Percentiles rank a stretch among this genome's conserved stretches.
Evolutionary conservation across 1,140 invertebrate species (phyloP).

Genomic region (Procambarus clarkii): DNA sequence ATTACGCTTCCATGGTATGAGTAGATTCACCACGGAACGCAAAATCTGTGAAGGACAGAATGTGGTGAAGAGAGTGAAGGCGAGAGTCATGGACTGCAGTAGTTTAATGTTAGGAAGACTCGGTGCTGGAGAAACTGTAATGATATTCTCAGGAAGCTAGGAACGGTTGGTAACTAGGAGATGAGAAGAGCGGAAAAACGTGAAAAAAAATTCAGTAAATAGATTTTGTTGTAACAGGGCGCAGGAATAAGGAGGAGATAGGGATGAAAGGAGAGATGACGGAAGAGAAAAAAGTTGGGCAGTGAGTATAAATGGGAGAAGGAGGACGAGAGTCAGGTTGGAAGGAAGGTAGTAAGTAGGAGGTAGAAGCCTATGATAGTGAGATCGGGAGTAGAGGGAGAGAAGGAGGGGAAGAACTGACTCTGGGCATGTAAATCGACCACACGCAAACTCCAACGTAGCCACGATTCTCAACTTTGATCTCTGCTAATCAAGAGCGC

Average conservation of each 20-base stretch:
- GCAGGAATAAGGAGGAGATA: background rate
- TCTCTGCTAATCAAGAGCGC: conserved; percentile 39
- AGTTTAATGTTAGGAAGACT: too few species aligned
- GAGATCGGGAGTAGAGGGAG: background rate
- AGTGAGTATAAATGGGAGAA: conserved; percentile 1
- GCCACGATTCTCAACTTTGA: conserved; percentile 20
- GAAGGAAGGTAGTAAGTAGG: background rate
- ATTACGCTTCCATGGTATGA: too few species aligned
- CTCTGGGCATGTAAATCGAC: background rate
- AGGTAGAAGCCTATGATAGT: background rate
- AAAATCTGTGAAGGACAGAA: too few species aligned
- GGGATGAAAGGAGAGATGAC: background rate
- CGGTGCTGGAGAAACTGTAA: too few species aligned
- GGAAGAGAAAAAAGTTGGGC: background rate
- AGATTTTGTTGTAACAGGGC: too few species aligned
- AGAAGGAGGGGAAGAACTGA: background rate
- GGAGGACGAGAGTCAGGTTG: background rate
- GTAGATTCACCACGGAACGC: too few species aligned
- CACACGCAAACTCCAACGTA: background rate
- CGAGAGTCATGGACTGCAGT: too few species aligned
- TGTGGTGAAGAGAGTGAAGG: too few species aligned
- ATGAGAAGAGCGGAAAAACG: background rate
- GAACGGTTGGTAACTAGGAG: too few species aligned
- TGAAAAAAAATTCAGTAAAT: background rate
- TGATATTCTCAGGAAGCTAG: too few species aligned